These are phyloP conservation scores for Nephrocerus scutellatus DNA, from an alignment of 2,888 invertebrate genomes.

Conservation along the genomic window DNA sequence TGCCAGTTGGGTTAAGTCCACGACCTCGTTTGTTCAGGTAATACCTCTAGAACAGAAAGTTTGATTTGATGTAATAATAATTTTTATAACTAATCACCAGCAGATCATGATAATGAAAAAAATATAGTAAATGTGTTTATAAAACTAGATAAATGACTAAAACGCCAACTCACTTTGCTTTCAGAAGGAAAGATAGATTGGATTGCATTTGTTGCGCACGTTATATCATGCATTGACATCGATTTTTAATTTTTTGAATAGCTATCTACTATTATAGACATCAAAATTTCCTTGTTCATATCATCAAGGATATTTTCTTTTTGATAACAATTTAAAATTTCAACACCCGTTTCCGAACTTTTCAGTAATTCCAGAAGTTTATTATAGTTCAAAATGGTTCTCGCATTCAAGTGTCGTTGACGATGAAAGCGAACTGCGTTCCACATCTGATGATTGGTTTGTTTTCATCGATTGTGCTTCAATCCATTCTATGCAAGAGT, in stretches of 20 bases:
- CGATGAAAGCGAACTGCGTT: too few relatives aligned
- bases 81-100: too few relatives aligned
- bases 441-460: too few relatives aligned
- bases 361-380: slow-evolving; percentile 7
- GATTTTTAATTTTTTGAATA: slow-evolving; percentile 5
- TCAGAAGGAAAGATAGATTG: slow-evolving; percentile 12
- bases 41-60: slow-evolving; percentile 10
- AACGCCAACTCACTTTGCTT: slow-evolving; percentile 10
- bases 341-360: slow-evolving; percentile 7
- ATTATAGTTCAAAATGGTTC: background rate
- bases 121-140: background rate
- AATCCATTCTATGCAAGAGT: slow-evolving; percentile 4
- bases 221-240: slow-evolving; percentile 15
- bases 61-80: slow-evolving; percentile 1
- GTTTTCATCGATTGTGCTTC: too few relatives aligned
- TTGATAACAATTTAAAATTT: slow-evolving; percentile 4
- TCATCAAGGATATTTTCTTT: slow-evolving; percentile 6
- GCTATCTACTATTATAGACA: slow-evolving; percentile 13
- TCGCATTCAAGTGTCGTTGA: too few relatives aligned
- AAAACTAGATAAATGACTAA: background rate
- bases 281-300: slow-evolving; percentile 2
- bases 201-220: slow-evolving; percentile 8
- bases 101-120: too few relatives aligned
- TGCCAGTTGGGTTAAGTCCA: slow-evolving; percentile 13
- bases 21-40: slow-evolving; percentile 11